These are phyloP conservation scores for Clytia hemisphaerica DNA, from an alignment of 30 jellyfish, hydroid and myxozoan genomes.

Conservation along the genomic window DNA sequence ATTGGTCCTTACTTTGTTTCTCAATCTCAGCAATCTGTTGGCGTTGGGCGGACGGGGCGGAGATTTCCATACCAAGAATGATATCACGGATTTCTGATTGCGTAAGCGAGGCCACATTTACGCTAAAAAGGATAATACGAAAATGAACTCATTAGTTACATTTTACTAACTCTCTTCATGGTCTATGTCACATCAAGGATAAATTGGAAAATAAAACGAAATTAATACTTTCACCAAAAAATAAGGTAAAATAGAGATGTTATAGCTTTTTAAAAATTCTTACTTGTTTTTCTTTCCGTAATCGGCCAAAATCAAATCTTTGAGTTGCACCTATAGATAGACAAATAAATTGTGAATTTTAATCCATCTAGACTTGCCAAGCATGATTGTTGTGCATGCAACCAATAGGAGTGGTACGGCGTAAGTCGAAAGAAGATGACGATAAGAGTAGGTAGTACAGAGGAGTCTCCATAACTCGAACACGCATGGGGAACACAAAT, in stretches of 20 bases:
- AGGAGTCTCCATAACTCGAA: no score
- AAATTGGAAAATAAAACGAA: neutral
- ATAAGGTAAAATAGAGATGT: neutral
- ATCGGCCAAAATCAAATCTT: slow-evolving; percentile 98
- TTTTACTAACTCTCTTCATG: neutral
- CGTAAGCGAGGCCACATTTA: slow-evolving; percentile 97
- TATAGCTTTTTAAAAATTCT: neutral
- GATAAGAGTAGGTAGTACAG: no score
- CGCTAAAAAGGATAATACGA: slow-evolving; percentile 41
- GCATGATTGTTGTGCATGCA: no score
- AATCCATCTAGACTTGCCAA: no score
- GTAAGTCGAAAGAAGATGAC: no score
- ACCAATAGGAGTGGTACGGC: no score
- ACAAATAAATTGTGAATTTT: neutral
- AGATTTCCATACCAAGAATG: slow-evolving; percentile 99
- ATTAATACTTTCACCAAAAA: neutral
- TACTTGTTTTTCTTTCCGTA: slow-evolving; percentile 99
- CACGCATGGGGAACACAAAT: no score
- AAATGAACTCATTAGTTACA: neutral
- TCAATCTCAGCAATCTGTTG: slow-evolving; percentile 99
- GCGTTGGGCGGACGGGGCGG: slow-evolving; percentile 99
- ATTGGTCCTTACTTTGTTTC: slow-evolving; percentile 96
- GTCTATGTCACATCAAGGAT: neutral
- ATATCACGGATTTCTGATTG: slow-evolving; percentile 99
- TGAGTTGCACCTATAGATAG: slow-evolving; percentile 68